Conservation (phyloP, 2,113 vertebrate genomes). For the Myotis brandtii region DNA sequence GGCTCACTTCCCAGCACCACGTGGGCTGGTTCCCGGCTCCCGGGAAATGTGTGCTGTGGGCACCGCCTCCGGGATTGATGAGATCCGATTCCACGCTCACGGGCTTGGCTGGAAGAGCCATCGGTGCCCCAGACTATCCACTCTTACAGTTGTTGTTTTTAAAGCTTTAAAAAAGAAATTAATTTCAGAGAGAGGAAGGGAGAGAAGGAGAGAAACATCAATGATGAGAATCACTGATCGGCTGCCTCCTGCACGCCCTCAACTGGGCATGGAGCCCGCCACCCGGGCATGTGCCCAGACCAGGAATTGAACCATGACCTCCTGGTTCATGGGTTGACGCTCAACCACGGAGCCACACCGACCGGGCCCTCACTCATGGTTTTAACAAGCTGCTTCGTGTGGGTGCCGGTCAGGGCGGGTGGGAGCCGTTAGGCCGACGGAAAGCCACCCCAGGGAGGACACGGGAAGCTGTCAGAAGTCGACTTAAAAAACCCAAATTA, state of each 20-base stretch:
- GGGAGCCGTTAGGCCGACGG: fast-evolving
- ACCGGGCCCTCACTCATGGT: too few relatives aligned
- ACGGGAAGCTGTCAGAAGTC: fast-evolving
- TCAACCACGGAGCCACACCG: too few relatives aligned
- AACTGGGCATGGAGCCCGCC: too few relatives aligned
- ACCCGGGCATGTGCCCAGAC: too few relatives aligned
- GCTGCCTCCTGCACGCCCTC: too few relatives aligned
- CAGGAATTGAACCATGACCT: too few relatives aligned
- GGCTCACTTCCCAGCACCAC: fast-evolving
- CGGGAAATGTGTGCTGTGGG: neutral
- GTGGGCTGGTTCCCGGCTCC: fast-evolving
- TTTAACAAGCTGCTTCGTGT: fast-evolving
- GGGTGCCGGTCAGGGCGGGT: neutral
- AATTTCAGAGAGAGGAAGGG: too few relatives aligned
- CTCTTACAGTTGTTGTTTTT: too few relatives aligned
- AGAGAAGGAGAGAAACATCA: too few relatives aligned
- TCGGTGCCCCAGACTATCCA: fast-evolving
- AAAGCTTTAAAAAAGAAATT: too few relatives aligned
- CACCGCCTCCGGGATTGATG: fast-evolving
- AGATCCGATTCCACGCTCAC: fast-evolving
- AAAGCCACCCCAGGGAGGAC: neutral
- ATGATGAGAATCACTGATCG: too few relatives aligned
- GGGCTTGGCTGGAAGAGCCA: fast-evolving
- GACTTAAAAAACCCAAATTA: neutral
- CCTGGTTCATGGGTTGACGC: too few relatives aligned